Base-by-base conservation (phyloP, 2,797 vertebrate species). In the Zenarchopterus dispar region DNA sequence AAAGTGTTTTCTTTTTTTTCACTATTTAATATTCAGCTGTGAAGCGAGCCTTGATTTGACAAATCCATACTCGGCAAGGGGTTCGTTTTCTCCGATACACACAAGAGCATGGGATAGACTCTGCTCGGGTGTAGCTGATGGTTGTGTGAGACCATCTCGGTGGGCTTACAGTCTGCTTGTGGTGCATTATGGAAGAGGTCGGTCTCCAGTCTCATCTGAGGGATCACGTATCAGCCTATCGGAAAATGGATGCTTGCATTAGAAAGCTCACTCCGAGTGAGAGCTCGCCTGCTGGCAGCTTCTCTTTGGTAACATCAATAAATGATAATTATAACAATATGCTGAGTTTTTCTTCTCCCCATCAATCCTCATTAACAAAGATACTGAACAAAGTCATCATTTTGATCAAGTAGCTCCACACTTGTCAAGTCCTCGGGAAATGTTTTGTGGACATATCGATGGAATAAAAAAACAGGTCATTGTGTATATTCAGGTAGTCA, bases 191-290 rank as follows among this genome's bases (percentile, higher is more conserved):
- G 88, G 76, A 80, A 71, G 68, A 56, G 53, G 53, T 70, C 61
- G 33, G 63, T 56, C 68, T 75, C 66, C 45, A 43, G 59, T 77
- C 71, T 61, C 75, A 68, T 78, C 56, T 77, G 71, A 78, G 67
- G 73, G 81, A 90, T 92, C 90, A 73, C 61, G 75, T 89, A 67
- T 89, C 87, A 80, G 68, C 58, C 66, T 48, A 62, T 73, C 67
- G 82, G 81, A 85, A 85, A 88, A 88, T 82, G 70, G 72, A 86
- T 76, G 69, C 70, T 77, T 10, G 9, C 57, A 62, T 70, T 69
- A 73, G 48, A 66, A 61, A 22, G 28, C 43, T 23, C 47, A 36
- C 33, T 31, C 36, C 54, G 21, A 58, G 5, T 6, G 21, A 73
- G 50, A 51, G 48, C 58, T 41, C n/a, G 50, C 54, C 22, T 62